Conservation (phyloP, 2,888 invertebrate species). For the Syrphus vitripennis region DNA sequence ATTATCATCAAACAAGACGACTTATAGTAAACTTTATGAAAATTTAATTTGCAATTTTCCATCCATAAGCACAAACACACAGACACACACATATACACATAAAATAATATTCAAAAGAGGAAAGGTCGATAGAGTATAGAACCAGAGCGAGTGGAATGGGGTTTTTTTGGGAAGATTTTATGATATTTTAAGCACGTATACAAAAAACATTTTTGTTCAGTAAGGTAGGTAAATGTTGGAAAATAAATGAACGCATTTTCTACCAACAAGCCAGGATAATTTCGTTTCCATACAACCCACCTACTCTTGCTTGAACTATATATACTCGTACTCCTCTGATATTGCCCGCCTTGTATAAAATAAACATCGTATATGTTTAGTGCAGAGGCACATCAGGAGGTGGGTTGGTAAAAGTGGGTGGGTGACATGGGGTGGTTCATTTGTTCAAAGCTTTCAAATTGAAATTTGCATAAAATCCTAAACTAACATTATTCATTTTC, state of each 20-base stretch:
- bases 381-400: not conserved
- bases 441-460: slow-evolving; percentile 66
- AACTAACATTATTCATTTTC: slow-evolving; percentile 70
- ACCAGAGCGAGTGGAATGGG: not conserved
- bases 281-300: not conserved
- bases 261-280: slow-evolving; percentile 46
- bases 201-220: slow-evolving; percentile 33
- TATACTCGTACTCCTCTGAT: not conserved
- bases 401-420: not conserved
- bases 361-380: not conserved
- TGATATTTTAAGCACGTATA: slow-evolving; percentile 56
- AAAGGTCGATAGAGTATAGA: not conserved
- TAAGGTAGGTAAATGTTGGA: slow-evolving; percentile 33
- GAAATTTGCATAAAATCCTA: slow-evolving; percentile 70
- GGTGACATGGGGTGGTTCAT: slow-evolving; percentile 28
- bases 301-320: not conserved
- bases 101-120: not conserved
- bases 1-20: slow-evolving; percentile 31
- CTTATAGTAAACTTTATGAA: slow-evolving; percentile 63
- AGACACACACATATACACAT: not conserved
- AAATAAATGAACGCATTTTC: slow-evolving; percentile 65
- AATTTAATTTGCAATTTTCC: slow-evolving; percentile 67
- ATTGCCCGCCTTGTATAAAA: not conserved
- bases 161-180: slow-evolving; percentile 35
- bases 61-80: slow-evolving; percentile 2